A percentile compares a stretch with the other conserved stretches of the same genome.
Evolutionary conservation across 2,113 vertebrate species (phyloP).

Genomic region (Psammodynastes pulverulentus): DNA sequence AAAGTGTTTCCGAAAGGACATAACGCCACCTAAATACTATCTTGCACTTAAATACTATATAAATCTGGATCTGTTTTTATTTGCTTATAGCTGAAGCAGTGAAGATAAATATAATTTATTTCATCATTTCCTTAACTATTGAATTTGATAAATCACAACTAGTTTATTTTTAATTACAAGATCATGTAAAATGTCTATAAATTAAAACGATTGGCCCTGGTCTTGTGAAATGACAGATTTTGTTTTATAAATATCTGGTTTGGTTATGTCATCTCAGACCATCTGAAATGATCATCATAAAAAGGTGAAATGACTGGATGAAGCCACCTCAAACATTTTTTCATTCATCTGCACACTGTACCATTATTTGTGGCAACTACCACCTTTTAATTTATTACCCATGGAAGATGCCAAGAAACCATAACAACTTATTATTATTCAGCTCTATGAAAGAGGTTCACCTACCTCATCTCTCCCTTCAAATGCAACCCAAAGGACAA

Average conservation of each 20-base stretch:
- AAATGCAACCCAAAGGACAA: background rate
- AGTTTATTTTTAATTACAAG: background rate
- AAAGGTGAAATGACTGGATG: background rate
- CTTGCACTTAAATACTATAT: background rate
- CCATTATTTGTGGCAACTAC: background rate
- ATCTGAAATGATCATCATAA: background rate
- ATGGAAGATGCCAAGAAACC: constrained; percentile 13
- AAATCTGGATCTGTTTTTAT: background rate
- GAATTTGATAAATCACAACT: background rate
- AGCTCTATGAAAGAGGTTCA: background rate
- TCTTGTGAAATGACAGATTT: background rate
- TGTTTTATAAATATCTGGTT: background rate
- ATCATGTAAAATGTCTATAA: background rate
- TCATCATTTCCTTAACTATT: background rate
- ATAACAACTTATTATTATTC: background rate
- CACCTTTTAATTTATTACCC: background rate
- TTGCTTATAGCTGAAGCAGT: background rate
- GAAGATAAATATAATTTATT: background rate
- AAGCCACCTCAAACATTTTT: background rate
- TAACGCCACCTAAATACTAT: background rate
- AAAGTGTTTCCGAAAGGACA: background rate
- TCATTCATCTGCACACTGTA: background rate
- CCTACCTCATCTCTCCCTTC: background rate
- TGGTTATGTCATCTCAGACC: background rate
- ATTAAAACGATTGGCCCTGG: background rate